A percentile compares a stretch with the other conserved stretches of the same genome.
Evolutionary conservation across 2,113 vertebrate genomes (phyloP).

Genomic region (zebrafish (Danio rerio)): DNA sequence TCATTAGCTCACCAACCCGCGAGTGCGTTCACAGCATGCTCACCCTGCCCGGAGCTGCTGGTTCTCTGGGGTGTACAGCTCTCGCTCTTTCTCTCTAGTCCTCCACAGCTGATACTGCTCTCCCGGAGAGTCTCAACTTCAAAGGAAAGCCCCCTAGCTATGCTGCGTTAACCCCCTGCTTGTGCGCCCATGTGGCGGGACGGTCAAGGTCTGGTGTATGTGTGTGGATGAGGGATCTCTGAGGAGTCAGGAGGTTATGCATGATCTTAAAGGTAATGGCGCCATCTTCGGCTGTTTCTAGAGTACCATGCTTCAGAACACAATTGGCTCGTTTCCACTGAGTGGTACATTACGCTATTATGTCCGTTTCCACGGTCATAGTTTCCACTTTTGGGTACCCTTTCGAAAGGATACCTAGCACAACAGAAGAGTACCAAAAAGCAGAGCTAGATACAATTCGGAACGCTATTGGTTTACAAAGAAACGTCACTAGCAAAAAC

Average conservation of each 20-base stretch:
- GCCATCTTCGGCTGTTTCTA: background rate
- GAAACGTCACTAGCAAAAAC: no score
- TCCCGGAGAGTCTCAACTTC: conserved; percentile 63
- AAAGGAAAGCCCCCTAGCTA: conserved; percentile 71
- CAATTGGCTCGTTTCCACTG: background rate
- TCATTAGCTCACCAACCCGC: conserved; percentile 43
- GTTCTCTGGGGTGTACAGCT: conserved; percentile 61
- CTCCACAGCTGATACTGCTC: conserved; percentile 60
- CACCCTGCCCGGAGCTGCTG: conserved; percentile 51
- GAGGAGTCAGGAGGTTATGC: conserved; percentile 58
- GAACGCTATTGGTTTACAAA: no score
- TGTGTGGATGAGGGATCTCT: conserved; percentile 51
- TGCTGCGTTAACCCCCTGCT: conserved; percentile 69
- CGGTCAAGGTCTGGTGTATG: conserved; percentile 58
- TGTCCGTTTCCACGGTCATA: no score
- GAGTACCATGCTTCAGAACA: background rate
- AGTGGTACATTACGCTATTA: no score
- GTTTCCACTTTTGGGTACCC: no score
- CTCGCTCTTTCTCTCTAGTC: conserved; percentile 56
- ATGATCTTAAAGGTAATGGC: conserved; percentile 42
- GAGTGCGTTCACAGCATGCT: conserved; percentile 7
- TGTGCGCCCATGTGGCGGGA: conserved; percentile 67
- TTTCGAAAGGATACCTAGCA: no score
- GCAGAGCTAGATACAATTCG: no score
- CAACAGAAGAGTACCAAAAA: no score